phyloP scores from a whole-genome alignment of 1,140 invertebrate genomes.

The Drosophila lowei region DNA sequence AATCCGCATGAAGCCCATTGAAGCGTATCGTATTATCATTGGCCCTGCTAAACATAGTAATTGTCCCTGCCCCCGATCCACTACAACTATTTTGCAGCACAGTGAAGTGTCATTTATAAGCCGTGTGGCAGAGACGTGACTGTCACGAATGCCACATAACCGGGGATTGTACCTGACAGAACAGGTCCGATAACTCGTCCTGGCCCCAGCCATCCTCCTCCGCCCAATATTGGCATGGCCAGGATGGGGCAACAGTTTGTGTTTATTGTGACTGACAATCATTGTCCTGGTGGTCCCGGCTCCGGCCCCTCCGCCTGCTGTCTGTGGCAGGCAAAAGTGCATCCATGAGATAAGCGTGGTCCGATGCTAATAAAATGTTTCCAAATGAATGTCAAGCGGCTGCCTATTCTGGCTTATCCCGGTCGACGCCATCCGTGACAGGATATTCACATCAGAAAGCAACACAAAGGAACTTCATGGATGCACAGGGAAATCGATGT shows the following conservation, averaged over 20 bases:
- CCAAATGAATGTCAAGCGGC: conserved; percentile 68
- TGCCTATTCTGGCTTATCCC: conserved; percentile 55
- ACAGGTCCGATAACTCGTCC: conserved; percentile 25
- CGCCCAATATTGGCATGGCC: background rate
- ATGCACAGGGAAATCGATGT: conserved; percentile 18
- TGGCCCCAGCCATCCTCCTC: background rate
- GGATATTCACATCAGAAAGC: conserved; percentile 24
- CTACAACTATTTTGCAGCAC: conserved; percentile 11
- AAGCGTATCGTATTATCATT: conserved; percentile 26
- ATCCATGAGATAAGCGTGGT: conserved; percentile 49
- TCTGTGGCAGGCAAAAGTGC: conserved; percentile 38
- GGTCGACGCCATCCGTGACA: conserved; percentile 32
- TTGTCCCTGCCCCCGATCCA: conserved; percentile 4
- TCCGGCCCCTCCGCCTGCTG: conserved; percentile 4
- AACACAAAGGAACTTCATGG: conserved; percentile 9
- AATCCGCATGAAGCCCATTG: conserved; percentile 32
- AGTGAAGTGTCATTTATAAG: conserved; percentile 32
- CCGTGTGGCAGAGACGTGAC: conserved; percentile 40
- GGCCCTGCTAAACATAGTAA: conserved; percentile 27
- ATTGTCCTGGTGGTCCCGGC: conserved; percentile 8
- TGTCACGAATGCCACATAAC: conserved; percentile 35
- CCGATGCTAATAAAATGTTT: conserved; percentile 70
- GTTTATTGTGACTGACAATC: conserved; percentile 47
- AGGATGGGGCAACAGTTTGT: conserved; percentile 21
- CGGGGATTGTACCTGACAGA: conserved; percentile 35